Conservation (phyloP, 2,797 vertebrate genomes). For the Prunella strophiata region DNA sequence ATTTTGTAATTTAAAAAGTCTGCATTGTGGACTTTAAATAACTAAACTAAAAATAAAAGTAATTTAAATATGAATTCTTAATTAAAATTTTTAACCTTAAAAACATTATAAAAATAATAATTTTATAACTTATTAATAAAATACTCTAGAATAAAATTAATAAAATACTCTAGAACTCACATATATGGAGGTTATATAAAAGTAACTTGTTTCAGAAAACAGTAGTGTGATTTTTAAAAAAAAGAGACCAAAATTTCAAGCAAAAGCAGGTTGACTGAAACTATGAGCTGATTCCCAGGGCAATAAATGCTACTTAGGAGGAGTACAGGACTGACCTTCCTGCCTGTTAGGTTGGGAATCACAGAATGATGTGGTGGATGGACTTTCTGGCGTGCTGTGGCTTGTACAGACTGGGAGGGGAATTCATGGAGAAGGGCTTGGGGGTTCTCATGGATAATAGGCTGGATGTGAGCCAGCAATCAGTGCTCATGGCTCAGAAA, state of each 20-base stretch:
- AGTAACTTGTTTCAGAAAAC: background rate
- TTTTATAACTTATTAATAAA: background rate
- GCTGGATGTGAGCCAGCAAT: background rate
- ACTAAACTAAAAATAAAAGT: background rate
- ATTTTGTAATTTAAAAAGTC: background rate
- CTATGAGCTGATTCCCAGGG: background rate
- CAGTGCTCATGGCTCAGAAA: fast-evolving
- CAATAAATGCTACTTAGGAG: background rate
- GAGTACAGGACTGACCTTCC: background rate
- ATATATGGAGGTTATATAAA: background rate
- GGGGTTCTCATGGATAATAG: background rate
- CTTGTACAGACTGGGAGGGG: background rate
- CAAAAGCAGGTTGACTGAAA: background rate
- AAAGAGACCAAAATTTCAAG: background rate
- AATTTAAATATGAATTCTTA: background rate
- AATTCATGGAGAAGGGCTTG: background rate
- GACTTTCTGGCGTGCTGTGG: background rate
- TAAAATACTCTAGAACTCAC: background rate
- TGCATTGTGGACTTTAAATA: background rate
- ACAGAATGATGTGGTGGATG: background rate
- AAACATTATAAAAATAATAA: background rate
- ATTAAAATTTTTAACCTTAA: background rate
- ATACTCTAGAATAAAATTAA: background rate
- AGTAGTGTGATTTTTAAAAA: background rate
- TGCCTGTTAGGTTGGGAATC: background rate